Percentiles rank a stretch among this genome's conserved stretches.
phyloP scores from a whole-genome alignment of 2,113 vertebrate species.

The Buteo buteo region DNA sequence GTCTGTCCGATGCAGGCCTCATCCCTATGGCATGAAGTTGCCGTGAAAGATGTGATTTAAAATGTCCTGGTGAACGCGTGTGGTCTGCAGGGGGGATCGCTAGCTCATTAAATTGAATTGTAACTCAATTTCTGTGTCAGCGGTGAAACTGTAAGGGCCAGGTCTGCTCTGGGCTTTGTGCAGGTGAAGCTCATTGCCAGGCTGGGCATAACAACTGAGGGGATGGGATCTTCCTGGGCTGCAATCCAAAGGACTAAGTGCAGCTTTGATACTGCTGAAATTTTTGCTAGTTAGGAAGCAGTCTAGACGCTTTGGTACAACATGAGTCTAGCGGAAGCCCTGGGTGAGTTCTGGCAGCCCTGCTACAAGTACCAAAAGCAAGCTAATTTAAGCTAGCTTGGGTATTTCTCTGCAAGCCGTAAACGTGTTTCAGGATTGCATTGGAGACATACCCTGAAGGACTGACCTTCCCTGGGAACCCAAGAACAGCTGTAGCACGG shows the following conservation, averaged over 20 bases:
- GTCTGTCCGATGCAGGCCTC: rapidly evolving
- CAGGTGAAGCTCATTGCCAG: not conserved
- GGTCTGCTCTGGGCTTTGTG: not conserved
- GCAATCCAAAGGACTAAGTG: not conserved
- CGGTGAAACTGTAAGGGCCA: not conserved
- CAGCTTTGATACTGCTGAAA: not conserved
- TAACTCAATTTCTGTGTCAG: not conserved
- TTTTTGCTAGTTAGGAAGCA: not conserved
- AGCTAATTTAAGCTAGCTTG: not conserved
- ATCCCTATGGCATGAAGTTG: rapidly evolving
- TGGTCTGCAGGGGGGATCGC: not conserved
- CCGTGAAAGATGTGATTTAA: not conserved
- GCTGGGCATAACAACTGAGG: not conserved
- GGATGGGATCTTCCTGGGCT: not conserved
- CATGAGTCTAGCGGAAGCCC: not conserved
- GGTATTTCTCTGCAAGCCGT: not conserved
- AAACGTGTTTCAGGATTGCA: not conserved
- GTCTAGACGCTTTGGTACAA: not conserved
- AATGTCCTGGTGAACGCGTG: not conserved
- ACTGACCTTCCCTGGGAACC: not conserved
- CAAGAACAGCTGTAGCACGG: not conserved
- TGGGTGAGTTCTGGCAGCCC: not conserved
- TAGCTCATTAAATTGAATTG: not conserved
- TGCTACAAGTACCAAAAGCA: not conserved
- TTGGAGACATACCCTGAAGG: not conserved